Conservation (phyloP, 2,888 invertebrate species). For the Eristalinus aeneus region DNA sequence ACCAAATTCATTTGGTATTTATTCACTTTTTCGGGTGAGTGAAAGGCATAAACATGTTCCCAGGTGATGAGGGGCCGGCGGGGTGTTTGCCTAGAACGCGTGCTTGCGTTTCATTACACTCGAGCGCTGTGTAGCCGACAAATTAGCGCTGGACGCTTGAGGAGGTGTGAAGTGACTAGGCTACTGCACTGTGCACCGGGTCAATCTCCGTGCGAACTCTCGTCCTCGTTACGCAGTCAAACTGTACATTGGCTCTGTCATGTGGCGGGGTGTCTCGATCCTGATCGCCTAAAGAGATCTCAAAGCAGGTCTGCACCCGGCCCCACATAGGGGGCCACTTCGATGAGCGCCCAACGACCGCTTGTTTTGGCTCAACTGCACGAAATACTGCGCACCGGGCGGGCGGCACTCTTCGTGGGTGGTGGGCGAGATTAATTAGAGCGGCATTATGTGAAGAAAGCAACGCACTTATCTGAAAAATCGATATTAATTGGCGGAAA, state of each 20-base stretch:
- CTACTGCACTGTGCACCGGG: neutral
- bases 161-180: conserved; percentile 55
- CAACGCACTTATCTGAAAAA: conserved; percentile 45
- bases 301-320: conserved; percentile 7
- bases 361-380: conserved; percentile 32
- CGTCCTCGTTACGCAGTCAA: conserved; percentile 42
- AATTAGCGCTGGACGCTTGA: conserved; percentile 57
- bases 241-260: neutral
- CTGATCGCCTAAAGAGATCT: conserved; percentile 43
- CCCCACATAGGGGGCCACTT: neutral
- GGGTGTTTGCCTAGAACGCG: conserved; percentile 73
- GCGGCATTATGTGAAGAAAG: conserved; percentile 50
- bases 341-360: neutral
- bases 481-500: conserved; percentile 58
- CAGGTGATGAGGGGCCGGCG: conserved; percentile 7
- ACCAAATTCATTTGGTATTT: conserved; percentile 73
- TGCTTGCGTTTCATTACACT: conserved; percentile 75
- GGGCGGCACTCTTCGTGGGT: conserved; percentile 38
- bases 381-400: conserved; percentile 15
- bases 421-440: conserved; percentile 48
- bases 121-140: conserved; percentile 53
- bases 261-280: conserved; percentile 28
- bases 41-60: conserved; percentile 77
- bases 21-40: conserved; percentile 78
- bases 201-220: neutral